Percentiles rank a stretch among this genome's conserved stretches.
These are phyloP conservation scores for Drosophila sulfurigaster DNA, from an alignment of 1,140 invertebrate species.

Conservation along the genomic window DNA sequence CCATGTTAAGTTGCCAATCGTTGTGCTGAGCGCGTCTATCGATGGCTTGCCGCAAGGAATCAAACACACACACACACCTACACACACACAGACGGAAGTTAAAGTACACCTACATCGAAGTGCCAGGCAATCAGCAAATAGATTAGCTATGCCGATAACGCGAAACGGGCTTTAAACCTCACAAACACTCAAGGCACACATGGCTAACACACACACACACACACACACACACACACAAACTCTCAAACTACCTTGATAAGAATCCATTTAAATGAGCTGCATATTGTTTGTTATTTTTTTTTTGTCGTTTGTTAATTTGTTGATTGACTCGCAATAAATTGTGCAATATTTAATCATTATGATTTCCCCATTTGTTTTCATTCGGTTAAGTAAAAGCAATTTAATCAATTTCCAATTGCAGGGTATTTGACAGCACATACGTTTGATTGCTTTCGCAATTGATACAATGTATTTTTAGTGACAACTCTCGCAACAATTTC, in stretches of 20 bases:
- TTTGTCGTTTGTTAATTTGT: conserved; percentile 1
- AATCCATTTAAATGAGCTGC: conserved; percentile 4
- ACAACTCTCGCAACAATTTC: background rate
- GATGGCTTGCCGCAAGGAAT: background rate
- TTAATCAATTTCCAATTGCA: background rate
- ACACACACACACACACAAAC: no score
- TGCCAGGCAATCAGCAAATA: conserved; percentile 31
- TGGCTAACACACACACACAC: no score
- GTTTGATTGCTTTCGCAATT: background rate
- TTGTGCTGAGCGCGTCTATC: conserved; percentile 22
- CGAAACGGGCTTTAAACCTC: background rate
- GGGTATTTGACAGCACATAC: background rate
- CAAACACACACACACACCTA: background rate
- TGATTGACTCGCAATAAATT: conserved; percentile 17
- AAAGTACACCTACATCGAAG: background rate
- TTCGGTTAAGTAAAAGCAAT: no score
- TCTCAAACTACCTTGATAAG: background rate
- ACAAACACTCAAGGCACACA: background rate
- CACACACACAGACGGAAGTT: background rate
- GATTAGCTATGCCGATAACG: conserved; percentile 37
- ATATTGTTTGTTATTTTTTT: background rate
- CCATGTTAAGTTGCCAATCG: conserved; percentile 50
- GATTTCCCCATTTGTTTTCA: no score
- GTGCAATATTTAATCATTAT: background rate
- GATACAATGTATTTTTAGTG: background rate